Evolutionary conservation across 2,113 vertebrate genomes (phyloP), one percentile per base, ranked within the genome.

Genomic region (Sinocyclocheilus anophthalmus): DNA sequence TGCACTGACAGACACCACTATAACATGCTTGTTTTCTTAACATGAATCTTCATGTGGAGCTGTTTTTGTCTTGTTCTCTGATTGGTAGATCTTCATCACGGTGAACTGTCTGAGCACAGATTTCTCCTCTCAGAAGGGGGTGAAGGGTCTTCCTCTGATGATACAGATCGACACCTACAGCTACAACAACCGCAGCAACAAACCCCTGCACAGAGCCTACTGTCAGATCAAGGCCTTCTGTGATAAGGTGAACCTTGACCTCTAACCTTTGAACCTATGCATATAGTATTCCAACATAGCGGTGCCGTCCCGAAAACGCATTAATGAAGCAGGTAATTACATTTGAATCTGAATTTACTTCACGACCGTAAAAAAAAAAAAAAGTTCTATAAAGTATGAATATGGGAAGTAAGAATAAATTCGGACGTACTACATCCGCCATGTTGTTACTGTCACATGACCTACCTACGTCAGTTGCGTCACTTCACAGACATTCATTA

Each of bases 201-300:
- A 96, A 90, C 98, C 98, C 69, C 97, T 99, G 87, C 97, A 99
- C 91, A 94, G 98, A 88, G 98, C 97, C 77, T 99, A 95, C 91
- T 93, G 96, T 90, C 96, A 99, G 93, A 98, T 99, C 95, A 99
- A 99, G 91, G 97, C 98, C 91, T 99, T 99, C 94, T 99, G 98
- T 18, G 98, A 99, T 91, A 99, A 99, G 95, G 98, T 98, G 88
- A 94, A 92, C 9, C 72, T 61, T 61, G 73, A 65, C 14, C 50
- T 53, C 16, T 53, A 16, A 53, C 50, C 5, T 10, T 9, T 33
- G 14, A 53, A 53, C 50, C 13, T 5, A 53, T 53, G 50, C 14
- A 4, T 53, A 5, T 1, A 16, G 50, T 16, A 53, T 53, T 16
- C 13, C 50, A 53, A 53, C 50, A 53, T 53, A 53, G 50, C 4